A percentile compares a stretch with the other conserved stretches of the same genome.
Conservation (phyloP, 2,797 vertebrate genomes). For the Trematocara caparti region DNA sequence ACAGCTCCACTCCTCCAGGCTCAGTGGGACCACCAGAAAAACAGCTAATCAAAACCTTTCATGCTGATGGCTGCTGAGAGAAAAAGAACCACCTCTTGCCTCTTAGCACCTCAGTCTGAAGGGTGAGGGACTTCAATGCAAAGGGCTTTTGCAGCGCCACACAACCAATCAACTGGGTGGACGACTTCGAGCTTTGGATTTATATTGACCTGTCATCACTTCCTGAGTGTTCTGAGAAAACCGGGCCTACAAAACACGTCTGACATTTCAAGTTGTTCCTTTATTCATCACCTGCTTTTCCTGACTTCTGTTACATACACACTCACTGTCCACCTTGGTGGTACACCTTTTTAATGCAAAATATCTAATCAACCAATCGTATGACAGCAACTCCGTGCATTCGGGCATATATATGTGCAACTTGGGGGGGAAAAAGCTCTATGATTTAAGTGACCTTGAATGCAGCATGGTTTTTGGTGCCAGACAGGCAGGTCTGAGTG, state of each 20-base stretch:
- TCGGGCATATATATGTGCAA: not conserved
- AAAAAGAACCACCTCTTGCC: conserved; percentile 14
- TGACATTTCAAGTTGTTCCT: conserved; percentile 26
- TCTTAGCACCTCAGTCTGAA: conserved; percentile 1
- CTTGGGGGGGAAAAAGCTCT: accelerated
- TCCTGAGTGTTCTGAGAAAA: not conserved
- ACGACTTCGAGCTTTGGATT: not conserved
- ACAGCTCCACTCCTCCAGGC: conserved; percentile 14
- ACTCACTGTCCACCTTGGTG: not conserved
- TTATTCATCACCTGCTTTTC: not conserved
- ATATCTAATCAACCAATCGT: not conserved
- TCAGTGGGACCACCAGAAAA: conserved; percentile 28
- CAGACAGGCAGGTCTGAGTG: not conserved
- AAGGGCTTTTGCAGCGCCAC: not conserved
- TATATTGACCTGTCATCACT: not conserved
- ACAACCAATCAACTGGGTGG: not conserved
- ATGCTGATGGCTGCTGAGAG: conserved; percentile 43
- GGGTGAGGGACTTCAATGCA: not conserved
- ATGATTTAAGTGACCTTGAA: not conserved
- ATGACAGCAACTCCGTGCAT: not conserved
- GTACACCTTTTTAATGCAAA: not conserved
- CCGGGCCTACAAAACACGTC: not conserved
- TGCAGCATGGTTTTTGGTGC: not conserved
- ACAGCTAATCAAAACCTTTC: conserved; percentile 64
- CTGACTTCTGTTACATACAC: not conserved